Conservation (phyloP, 2,797 vertebrate species). For the Pseudocheirus occidentalis region DNA sequence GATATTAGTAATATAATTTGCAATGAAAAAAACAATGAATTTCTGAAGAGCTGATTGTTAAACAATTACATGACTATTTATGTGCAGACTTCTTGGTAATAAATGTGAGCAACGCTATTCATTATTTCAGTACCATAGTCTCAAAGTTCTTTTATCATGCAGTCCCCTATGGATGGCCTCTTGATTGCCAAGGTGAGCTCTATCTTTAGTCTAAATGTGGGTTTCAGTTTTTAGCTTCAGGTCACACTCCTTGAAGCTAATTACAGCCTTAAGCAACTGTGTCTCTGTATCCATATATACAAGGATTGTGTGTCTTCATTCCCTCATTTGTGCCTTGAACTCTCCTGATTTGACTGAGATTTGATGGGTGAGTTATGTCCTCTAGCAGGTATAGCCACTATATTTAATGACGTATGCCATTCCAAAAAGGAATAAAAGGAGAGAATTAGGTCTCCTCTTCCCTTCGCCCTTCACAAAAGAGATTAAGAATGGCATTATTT, state of each 20-base stretch:
- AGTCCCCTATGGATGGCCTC: not conserved
- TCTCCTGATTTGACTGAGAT: not conserved
- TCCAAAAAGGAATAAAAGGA: not conserved
- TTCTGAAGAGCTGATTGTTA: too few relatives aligned
- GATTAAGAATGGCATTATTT: not conserved
- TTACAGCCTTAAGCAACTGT: not conserved
- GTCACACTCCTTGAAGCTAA: not conserved
- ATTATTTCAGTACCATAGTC: not conserved
- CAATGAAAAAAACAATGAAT: not conserved
- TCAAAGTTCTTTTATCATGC: too few relatives aligned
- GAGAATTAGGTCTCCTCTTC: not conserved
- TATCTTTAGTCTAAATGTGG: not conserved
- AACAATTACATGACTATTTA: not conserved
- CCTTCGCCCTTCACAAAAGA: not conserved
- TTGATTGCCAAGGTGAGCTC: not conserved
- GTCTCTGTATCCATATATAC: not conserved
- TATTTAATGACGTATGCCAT: not conserved
- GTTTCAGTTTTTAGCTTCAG: not conserved
- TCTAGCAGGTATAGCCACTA: not conserved
- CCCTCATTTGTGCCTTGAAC: not conserved
- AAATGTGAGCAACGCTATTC: not conserved
- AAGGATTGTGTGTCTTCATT: too few relatives aligned
- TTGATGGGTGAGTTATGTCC: not conserved
- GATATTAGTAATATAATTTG: not conserved
- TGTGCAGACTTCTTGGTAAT: not conserved